Percentiles rank a stretch among this genome's conserved stretches.
Conservation (phyloP, 1,140 invertebrate species). For the Pseudomyrmex sp. region DNA sequence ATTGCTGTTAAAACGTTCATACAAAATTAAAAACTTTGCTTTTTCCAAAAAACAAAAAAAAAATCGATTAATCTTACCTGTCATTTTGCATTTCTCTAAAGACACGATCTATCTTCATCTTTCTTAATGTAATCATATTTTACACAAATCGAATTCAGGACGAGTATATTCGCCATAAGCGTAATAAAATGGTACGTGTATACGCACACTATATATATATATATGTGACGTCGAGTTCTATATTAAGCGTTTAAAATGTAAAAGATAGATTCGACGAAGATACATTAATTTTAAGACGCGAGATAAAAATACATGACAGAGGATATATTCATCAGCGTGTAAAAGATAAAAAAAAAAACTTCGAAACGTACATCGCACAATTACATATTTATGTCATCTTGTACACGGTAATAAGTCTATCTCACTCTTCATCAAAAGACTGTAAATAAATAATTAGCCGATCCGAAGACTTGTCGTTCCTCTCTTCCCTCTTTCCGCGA, state of each 20-base stretch:
- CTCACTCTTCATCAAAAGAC: slow-evolving; percentile 57
- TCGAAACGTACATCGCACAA: no score
- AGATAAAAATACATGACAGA: background rate
- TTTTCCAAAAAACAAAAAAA: background rate
- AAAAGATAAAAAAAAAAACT: no score
- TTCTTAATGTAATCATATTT: slow-evolving; percentile 24
- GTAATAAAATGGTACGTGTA: background rate
- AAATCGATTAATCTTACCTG: background rate
- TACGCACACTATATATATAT: no score
- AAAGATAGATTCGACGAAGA: background rate
- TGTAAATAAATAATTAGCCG: slow-evolving; percentile 72
- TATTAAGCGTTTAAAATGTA: background rate
- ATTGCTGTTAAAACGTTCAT: background rate
- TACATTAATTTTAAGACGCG: background rate
- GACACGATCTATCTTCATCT: background rate
- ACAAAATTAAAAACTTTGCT: background rate
- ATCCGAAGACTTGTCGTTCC: background rate
- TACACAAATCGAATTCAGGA: background rate
- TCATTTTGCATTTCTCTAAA: background rate
- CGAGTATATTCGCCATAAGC: background rate
- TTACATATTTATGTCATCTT: no score
- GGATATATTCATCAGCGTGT: no score
- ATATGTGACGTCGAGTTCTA: background rate
- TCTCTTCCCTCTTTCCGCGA: background rate
- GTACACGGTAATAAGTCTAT: no score